Evolutionary conservation across 2,888 invertebrate species (phyloP), one percentile per base, ranked within the genome.

Genomic region (Ophioninae sp.): DNA sequence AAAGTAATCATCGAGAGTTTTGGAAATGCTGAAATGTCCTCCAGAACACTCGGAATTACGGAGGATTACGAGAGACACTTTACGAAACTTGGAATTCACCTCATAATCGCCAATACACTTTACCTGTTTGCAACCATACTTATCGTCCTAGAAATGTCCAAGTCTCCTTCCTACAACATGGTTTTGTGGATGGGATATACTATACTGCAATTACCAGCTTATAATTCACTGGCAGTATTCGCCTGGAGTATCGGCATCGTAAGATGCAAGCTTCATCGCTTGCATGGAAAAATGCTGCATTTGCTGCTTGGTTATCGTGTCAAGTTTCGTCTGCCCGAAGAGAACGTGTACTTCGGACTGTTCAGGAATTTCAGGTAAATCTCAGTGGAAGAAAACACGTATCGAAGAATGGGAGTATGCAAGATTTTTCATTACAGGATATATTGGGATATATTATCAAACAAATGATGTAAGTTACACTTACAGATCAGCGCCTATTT

Each of bases 261-360:
- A 5, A 79, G 56, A 67, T 65, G 23, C 20, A 78, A 84, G 65
- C 78, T 70, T 41, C 69, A 59, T 64, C 83, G 67, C 23, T 75
- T 84, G 10, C 79, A 84, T 37, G 75, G 76, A 44, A 61, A 70
- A 72, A 56, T 81, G 0, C 64, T 56, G 39, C 65, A 20, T 23
- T 61, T 79, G n/a, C 37, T 68, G 80, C 0, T 8, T 5, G 13
- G 67, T 17, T 7, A 20, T 78, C 10, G 7, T 21, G 8, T 10
- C 17, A 64, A 67, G 20, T 56, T 8, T 10, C 17, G 6, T 37
- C 37, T 8, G 7, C 10, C 17, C 10, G 23, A n/a, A 0, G 44
- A 62, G 21, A 23, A 21, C 7, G 30, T 37, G 10, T 39, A 7
- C 30, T 23, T 44, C 10, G 65, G 72, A 17, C 57, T 72, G 5